Base-by-base conservation (phyloP, 2,113 vertebrate species). In the Atractosteus spatula region DNA sequence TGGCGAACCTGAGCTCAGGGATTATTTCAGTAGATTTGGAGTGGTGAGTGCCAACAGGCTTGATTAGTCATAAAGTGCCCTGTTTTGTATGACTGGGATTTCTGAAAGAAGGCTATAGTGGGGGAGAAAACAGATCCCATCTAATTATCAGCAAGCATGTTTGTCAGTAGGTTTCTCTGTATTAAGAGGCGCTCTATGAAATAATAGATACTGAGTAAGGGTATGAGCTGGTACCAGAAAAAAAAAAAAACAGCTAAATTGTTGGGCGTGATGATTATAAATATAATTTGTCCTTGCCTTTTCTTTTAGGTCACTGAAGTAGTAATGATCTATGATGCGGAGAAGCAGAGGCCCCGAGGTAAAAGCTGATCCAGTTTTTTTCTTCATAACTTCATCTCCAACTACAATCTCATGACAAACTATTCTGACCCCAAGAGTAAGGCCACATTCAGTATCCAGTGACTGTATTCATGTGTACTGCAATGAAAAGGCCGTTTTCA, bases 321-420 rank as follows among this genome's bases (percentile, higher is more conserved):
- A 88, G 97, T 99, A 89, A 99, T 99, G 97, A 99, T 99, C 93
- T 99, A 99, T 92, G 97, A 99, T 71, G 96, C 96, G 67, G 97
- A 99, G 91, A 99, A 99, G 90, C 97, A 99, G 94, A 96, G 97
- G 95, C 97, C 97, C 89, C 96, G 97, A 99, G 97, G 97, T 99
- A 99, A 99, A 96, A 92, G 93, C 94, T 95, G 91, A 95, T 94
- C 94, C 89, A 79, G 87, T 90, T 91, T 93, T 29, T 92, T 91
- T 89, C 89, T 87, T 82, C 82, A 88, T 88, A 89, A 83, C 85
- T 87, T 86, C 78, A 80, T 87, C 64, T 83, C 87, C 85, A 89
- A 88, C 85, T 93, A 80, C 89, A 93, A 92, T 96, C 94, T 92
- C 91, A 97, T 97, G 96, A 95, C 96, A 97, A 97, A 97, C 95